Evolutionary conservation across 2,113 vertebrate genomes (phyloP).

Genomic region (Mixornis gularis): DNA sequence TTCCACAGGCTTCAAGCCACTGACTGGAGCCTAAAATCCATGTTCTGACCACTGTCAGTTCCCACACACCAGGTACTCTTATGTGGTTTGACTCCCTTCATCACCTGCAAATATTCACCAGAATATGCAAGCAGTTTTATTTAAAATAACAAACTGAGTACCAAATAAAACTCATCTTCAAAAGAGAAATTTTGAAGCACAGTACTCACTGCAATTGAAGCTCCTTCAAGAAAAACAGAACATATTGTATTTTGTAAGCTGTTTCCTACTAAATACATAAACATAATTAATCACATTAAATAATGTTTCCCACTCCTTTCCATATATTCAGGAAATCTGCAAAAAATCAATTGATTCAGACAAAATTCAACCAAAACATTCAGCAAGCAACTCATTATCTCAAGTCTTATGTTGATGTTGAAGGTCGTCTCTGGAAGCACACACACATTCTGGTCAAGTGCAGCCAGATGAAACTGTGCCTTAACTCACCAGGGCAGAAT

Average conservation of each 20-base stretch:
- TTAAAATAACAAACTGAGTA: not conserved
- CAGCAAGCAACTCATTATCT: not conserved
- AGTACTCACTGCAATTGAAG: not conserved
- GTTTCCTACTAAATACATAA: not conserved
- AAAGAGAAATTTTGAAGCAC: not conserved
- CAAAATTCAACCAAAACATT: not conserved
- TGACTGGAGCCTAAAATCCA: no score
- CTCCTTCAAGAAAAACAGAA: not conserved
- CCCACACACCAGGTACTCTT: not conserved
- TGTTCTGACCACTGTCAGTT: no score
- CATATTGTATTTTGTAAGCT: not conserved
- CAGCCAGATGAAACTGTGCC: not conserved
- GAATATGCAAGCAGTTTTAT: not conserved
- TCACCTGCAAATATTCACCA: not conserved
- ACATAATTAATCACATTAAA: not conserved
- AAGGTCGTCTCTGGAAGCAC: not conserved
- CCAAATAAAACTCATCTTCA: not conserved
- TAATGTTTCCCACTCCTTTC: not conserved
- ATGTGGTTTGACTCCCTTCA: not conserved
- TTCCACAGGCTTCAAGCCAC: no score
- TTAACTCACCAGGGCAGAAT: not conserved
- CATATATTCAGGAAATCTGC: not conserved
- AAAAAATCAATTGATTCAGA: not conserved
- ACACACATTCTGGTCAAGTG: not conserved
- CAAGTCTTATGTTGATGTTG: not conserved